Evolutionary conservation across 2,113 vertebrate species (phyloP).

Genomic region (Origma solitaria): DNA sequence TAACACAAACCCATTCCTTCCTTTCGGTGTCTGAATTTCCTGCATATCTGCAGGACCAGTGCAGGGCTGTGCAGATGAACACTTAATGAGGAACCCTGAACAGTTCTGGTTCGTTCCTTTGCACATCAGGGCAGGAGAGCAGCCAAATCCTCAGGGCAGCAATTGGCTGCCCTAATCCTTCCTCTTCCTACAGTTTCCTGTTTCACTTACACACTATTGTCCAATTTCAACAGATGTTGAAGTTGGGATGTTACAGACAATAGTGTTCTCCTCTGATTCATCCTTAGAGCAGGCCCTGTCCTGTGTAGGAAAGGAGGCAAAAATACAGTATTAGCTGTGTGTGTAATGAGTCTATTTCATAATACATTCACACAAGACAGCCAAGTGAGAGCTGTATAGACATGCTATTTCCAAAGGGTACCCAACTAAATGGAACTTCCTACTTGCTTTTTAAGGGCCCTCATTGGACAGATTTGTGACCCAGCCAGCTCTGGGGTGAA

Average conservation of each 20-base stretch:
- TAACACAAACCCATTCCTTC: neutral
- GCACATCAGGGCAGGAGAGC: neutral
- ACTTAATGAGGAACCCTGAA: neutral
- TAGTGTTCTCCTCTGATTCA: conserved; percentile 43
- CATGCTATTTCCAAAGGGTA: neutral
- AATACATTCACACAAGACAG: neutral
- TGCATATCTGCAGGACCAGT: neutral
- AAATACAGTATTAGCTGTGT: neutral
- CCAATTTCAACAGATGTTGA: conserved; percentile 16
- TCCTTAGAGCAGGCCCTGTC: conserved; percentile 34
- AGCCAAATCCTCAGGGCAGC: conserved; percentile 23
- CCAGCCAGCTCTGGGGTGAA: neutral
- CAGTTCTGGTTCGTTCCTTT: neutral
- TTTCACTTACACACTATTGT: neutral
- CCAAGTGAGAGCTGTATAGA: neutral
- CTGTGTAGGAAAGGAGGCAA: conserved; percentile 11
- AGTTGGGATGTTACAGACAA: conserved; percentile 11
- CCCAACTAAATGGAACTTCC: neutral
- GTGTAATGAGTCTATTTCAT: conserved; percentile 30
- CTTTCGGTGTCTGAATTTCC: accelerated
- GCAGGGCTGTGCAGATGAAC: neutral
- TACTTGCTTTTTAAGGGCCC: neutral
- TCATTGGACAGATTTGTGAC: neutral
- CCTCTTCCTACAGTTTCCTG: conserved; percentile 14
- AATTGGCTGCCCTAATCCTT: neutral